These are phyloP conservation scores for Willowsia nigromaculata DNA, from an alignment of 2,888 invertebrate species.

Conservation along the genomic window DNA sequence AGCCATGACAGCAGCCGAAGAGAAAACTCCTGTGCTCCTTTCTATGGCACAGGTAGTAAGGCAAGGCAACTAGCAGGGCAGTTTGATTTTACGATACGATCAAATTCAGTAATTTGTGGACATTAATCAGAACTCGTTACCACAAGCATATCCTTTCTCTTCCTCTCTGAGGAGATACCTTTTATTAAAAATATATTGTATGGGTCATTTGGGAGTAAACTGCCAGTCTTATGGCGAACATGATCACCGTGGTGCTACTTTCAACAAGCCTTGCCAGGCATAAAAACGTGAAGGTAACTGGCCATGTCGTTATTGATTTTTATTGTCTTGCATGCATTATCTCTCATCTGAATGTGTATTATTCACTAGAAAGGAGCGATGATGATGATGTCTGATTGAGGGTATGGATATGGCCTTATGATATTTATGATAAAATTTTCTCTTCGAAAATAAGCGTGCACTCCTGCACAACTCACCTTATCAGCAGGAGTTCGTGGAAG, in stretches of 20 bases:
- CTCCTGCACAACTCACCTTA: conserved; percentile 71
- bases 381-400: conserved; percentile 22
- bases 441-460: not conserved
- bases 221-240: not conserved
- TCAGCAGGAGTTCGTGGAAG: conserved; percentile 80
- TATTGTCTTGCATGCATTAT: conserved; percentile 13
- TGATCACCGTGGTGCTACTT: not conserved
- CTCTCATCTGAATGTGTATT: not conserved
- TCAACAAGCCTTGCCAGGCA: not conserved
- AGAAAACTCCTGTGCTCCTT: not conserved
- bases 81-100: conserved; percentile 44
- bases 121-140: conserved; percentile 68
- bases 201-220: conserved; percentile 14
- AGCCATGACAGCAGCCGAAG: not conserved
- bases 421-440: not conserved
- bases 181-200: not conserved
- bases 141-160: conserved; percentile 20
- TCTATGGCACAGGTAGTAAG: not conserved
- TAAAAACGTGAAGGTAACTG: conserved; percentile 29
- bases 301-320: conserved; percentile 37
- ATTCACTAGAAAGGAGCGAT: conserved; percentile 15
- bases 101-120: conserved; percentile 58
- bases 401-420: not conserved
- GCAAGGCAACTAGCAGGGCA: conserved; percentile 34
- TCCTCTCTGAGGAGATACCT: not conserved